Base-by-base conservation (phyloP, 2,113 vertebrate genomes). In the Phycodurus eques region DNA sequence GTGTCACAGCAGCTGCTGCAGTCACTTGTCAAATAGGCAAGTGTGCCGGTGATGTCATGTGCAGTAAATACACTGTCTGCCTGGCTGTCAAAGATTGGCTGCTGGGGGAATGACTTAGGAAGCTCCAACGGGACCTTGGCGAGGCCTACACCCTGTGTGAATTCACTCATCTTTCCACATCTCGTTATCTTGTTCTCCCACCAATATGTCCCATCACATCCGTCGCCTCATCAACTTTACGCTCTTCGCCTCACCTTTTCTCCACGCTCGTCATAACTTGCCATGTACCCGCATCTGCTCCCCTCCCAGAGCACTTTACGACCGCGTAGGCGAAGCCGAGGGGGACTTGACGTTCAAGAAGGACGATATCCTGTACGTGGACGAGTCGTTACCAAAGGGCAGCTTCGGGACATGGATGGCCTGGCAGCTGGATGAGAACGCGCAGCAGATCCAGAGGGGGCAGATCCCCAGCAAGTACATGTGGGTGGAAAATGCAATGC, bases 391-490 rank as follows among this genome's bases (percentile, higher is more conserved):
- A 71, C 96, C 96, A 56, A 96, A 96, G 85, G 97, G 98, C 79
- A 94, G 91, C 72, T 97, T 99, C 20, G 98, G 98, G 74, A 96
- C 92, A 63, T 99, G 98, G 98, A 98, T 97, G 95, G 96, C 96
- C 68, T 99, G 98, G 96, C 97, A 99, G 86, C 94, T 99, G 43
- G 98, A 99, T 0, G 98, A 99, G 89, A 98, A 95, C 6, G 97
- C 96, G 67, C 98, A 98, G 88, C 95, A 96, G 87, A 94, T 99
- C 86, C 95, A 97, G 92, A 95, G 96, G 49, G 97, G 97, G 19
- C 96, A 98, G 84, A 96, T 99, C 82, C 98, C 98, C 84, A 99
- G 96, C 92, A 99, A 98, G 93, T 99, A 96, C 11, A 97, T 98
- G 98, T 99, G 84, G 92, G 96, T 93, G 53, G 61, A 80, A 64